Base-by-base conservation (phyloP, 2,797 vertebrate genomes). In the Salarias fasciatus region DNA sequence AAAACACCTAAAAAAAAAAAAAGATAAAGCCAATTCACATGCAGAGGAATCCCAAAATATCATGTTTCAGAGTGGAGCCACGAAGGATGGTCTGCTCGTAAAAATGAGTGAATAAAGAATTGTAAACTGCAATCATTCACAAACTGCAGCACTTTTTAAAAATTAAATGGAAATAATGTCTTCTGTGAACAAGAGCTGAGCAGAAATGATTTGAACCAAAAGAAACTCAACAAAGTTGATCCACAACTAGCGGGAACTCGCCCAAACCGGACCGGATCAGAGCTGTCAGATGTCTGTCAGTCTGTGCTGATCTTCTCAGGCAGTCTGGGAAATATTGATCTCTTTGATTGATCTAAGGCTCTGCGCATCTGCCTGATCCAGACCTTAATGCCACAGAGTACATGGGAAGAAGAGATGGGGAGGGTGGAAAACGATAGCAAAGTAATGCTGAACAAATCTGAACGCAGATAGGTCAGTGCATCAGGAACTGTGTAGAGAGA, bases 341-440 rank as follows among this genome's bases (percentile, higher is more conserved):
- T 47, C 54, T 53, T 57, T 57, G 84, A 91, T 90, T 91, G 91
- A 92, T 92, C 83, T 58, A 53, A 53, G 77, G 76, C 80, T 72
- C 71, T 53, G 82, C 91, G 91, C 90, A 91, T 91, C 91, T 92
- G 91, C 79, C 72, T 76, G 84, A 86, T 82, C 72, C 67, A 49
- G 79, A 72, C 79, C 72, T 74, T 75, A 82, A 82, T 83, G 65
- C 69, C 68, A 61, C 56, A 53, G 55, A 68, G 64, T 52, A 41
- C 46, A 47, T 61, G 40, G 42, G 46, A 61, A 60, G 35, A 52
- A 59, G 60, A 54, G 48, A 46, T 13, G 53, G 44, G 51, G 64
- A 55, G 52, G 69, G 41, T 36, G 48, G 45, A 60, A 62, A 61
- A 57, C 69, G 53, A 68, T 45, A 74, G 70, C 42, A 42, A 43